Evolutionary conservation across 53 echinoderm and acorn worm species (phyloP), one percentile per base, ranked within the genome.

Genomic region (Arbacia lixula): DNA sequence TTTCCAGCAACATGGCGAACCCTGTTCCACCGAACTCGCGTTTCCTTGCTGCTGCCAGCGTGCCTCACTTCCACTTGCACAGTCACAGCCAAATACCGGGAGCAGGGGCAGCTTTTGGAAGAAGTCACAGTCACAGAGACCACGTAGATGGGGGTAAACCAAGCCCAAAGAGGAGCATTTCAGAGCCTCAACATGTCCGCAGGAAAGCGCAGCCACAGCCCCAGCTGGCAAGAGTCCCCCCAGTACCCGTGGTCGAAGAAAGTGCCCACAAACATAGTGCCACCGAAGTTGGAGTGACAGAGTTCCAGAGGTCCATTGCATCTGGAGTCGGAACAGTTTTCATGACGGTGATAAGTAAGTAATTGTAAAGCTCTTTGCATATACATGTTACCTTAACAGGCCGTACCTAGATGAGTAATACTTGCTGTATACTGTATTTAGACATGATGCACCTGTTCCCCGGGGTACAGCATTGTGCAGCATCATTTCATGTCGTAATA

Each of bases 281-380:
- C 68, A 40, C 25, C 68, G 38, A 33, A 24, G 75, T 37, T 43
- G 89, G 77, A 34, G 85, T 89, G 33, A 85, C 89, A 30, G 53
- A 77, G 0, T 26, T 89, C 10, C 89, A 89, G 76, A 89, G 89
- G 34, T 76, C 77, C 6, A 58, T 85, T 30, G 89, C 89, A 36
- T 89, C 89, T 3, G 84, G 89, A 51, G 69, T 85, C 30, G 89
- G 89, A 55, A 89, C 89, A 36, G 89, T 89, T 19, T 89, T 89
- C 85, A 89, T 89, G 89, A 76, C 89, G 5, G 9, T 76, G 9
- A 65, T 76, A 68, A 89, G 85, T 89, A 56, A 89, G 89, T 89
- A 57, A n/a, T n/a, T n/a, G n/a, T n/a, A n/a, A n/a, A n/a, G n/a
- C n/a, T n/a, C n/a, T n/a, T n/a, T n/a, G n/a, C n/a, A n/a, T n/a